phyloP scores from a whole-genome alignment of 2,797 vertebrate genomes.

The Danio tinwini region DNA sequence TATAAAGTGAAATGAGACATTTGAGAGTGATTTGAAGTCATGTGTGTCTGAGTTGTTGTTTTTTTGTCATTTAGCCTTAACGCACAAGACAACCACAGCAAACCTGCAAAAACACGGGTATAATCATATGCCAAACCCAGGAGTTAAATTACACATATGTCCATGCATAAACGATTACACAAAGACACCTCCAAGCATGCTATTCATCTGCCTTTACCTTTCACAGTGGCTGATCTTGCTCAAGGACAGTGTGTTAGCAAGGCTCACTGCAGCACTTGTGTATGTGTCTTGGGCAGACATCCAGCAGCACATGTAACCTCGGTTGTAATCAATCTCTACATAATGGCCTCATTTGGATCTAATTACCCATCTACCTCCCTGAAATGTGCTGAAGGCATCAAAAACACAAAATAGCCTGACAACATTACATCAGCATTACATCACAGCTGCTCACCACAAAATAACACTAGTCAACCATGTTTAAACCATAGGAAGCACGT shows the following conservation, averaged over 20 bases:
- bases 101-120: neutral
- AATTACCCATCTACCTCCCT: conserved; percentile 18
- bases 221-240: conserved; percentile 30
- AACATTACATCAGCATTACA: conserved; percentile 32
- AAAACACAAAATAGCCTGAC: conserved; percentile 35
- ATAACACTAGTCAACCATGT: conserved; percentile 2
- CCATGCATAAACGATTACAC: conserved; percentile 10
- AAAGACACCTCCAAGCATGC: conserved; percentile 1
- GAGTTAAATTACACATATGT: conserved; percentile 11
- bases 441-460: conserved; percentile 5
- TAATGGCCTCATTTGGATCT: conserved; percentile 48
- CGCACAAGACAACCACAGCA: neutral
- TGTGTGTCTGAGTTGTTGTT: neutral
- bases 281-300: conserved; percentile 16
- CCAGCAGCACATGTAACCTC: conserved; percentile 12
- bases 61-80: neutral
- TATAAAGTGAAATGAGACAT: neutral
- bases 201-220: conserved; percentile 27
- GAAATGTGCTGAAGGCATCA: conserved; percentile 17
- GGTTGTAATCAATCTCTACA: conserved; percentile 51
- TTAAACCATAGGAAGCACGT: neutral
- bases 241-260: conserved; percentile 46
- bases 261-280: neutral
- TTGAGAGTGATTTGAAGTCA: neutral
- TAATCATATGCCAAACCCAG: neutral